Evolutionary conservation across 2,888 invertebrate species (phyloP).

Genomic region (Cyrtodaria siliqua): DNA sequence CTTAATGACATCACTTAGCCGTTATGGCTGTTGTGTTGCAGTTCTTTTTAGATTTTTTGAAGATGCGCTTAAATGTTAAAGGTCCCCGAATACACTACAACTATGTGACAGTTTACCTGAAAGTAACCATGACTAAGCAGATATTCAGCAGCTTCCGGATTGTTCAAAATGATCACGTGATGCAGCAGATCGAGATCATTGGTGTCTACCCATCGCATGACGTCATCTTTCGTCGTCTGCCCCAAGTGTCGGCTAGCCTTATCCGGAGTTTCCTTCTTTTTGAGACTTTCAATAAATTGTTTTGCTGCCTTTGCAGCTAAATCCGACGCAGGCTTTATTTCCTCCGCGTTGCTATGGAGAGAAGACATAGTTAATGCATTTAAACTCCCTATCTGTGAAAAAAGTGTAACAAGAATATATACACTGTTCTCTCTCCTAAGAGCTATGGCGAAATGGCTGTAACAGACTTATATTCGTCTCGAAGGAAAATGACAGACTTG

Average conservation of each 20-base stretch:
- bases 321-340: constrained; percentile 37
- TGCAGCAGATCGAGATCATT: constrained; percentile 78
- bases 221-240: constrained; percentile 60
- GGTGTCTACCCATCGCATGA: constrained; percentile 72
- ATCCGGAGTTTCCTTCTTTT: constrained; percentile 50
- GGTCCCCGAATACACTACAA: no score
- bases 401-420: no score
- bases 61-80: no score
- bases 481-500: no score
- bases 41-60: no score
- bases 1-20: no score
- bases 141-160: constrained; percentile 72
- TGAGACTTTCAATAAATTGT: constrained; percentile 57
- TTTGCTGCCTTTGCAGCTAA: constrained; percentile 35
- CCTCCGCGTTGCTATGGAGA: neutral
- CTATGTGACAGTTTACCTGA: constrained; percentile 23
- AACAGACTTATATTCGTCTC: no score
- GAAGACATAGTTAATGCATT: no score
- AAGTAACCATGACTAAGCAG: constrained; percentile 54
- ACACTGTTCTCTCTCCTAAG: no score
- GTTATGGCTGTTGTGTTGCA: no score
- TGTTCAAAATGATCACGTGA: constrained; percentile 76
- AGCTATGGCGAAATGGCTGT: no score
- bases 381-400: no score
- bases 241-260: constrained; percentile 61